These are phyloP conservation scores for Hetaerina americana DNA, from an alignment of 1,140 invertebrate genomes.

Conservation along the genomic window DNA sequence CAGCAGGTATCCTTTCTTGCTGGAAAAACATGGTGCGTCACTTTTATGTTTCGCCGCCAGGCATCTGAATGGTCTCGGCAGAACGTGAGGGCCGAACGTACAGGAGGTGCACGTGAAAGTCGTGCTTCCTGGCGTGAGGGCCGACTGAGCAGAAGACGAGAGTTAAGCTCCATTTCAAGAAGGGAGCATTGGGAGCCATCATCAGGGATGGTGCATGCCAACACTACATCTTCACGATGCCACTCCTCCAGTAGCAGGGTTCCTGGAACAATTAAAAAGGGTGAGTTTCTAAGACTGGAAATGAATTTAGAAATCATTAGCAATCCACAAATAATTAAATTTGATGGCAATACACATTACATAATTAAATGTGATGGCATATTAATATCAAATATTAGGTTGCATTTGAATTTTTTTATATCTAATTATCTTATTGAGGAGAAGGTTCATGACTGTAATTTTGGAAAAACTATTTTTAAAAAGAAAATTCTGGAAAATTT, in stretches of 20 bases:
- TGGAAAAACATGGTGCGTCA: conserved; percentile 11
- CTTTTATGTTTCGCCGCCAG: conserved; percentile 20
- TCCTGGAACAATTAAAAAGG: conserved; percentile 19
- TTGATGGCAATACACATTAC: no score
- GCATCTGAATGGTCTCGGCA: conserved; percentile 17
- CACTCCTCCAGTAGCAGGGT: conserved; percentile 24
- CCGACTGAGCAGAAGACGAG: conserved; percentile 22
- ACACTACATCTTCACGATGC: conserved; percentile 25
- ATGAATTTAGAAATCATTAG: no score
- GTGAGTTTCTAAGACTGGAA: background rate
- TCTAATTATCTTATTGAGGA: no score
- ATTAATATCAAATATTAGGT: no score
- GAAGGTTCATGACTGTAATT: no score
- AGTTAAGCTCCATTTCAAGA: conserved; percentile 28
- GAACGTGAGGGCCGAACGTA: conserved; percentile 17
- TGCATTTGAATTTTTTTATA: no score
- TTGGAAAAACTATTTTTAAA: no score
- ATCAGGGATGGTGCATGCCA: conserved; percentile 27
- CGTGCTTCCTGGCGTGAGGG: conserved; percentile 18
- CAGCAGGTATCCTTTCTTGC: background rate
- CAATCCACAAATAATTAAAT: no score
- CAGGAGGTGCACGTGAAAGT: conserved; percentile 18
- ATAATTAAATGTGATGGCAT: no score
- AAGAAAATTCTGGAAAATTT: no score
- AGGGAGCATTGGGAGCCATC: conserved; percentile 22